Conservation (phyloP, 2,797 vertebrate species). For the Petrocephalus schoutedeni region DNA sequence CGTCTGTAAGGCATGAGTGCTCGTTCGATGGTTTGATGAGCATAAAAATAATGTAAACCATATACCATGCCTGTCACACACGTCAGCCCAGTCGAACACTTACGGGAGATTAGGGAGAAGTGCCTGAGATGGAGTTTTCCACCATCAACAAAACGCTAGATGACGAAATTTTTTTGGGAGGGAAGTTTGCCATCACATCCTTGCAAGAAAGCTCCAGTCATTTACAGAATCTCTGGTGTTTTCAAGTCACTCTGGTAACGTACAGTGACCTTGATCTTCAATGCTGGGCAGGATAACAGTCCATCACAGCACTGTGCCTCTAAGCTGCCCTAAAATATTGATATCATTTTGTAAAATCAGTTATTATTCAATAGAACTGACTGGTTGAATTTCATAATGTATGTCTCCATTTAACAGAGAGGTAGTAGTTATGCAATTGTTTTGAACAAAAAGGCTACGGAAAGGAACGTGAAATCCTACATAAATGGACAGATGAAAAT, state of each 20-base stretch:
- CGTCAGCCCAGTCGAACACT: background rate
- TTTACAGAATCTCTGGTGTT: background rate
- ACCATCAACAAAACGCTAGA: background rate
- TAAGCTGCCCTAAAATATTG: background rate
- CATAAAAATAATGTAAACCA: background rate
- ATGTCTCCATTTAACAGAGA: background rate
- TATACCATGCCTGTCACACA: conserved; percentile 1
- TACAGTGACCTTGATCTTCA: background rate
- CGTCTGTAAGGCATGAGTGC: background rate
- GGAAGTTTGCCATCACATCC: background rate
- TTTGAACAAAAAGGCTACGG: background rate
- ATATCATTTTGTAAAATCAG: background rate
- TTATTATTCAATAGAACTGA: conserved; percentile 1
- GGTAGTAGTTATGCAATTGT: background rate
- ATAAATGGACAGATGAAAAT: background rate
- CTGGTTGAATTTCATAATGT: background rate
- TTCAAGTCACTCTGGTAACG: background rate
- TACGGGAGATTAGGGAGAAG: background rate
- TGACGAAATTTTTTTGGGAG: background rate
- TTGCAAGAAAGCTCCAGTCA: background rate
- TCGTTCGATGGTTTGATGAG: background rate
- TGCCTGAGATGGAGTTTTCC: background rate
- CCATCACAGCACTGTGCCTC: background rate
- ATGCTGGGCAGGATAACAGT: background rate
- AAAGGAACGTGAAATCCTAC: background rate